Evolutionary conservation across 2,888 invertebrate species (phyloP).

Genomic region (Allolobophora icterica): DNA sequence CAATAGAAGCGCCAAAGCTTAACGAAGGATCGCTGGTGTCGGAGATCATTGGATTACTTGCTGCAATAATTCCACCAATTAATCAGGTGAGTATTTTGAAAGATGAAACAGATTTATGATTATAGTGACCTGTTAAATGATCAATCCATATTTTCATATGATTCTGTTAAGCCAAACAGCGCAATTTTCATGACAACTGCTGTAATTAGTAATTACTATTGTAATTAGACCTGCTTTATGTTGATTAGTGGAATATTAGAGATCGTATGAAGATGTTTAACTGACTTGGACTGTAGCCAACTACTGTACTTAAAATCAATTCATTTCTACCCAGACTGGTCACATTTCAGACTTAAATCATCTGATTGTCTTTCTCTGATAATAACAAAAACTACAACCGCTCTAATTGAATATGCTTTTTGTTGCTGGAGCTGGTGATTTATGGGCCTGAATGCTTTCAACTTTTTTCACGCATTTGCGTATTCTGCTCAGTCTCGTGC

Average conservation of each 20-base stretch:
- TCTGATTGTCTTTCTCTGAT: not conserved
- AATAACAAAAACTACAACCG: not conserved
- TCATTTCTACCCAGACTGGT: not conserved
- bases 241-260: not conserved
- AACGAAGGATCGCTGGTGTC: not conserved
- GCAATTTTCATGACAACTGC: no score
- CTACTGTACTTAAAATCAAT: not conserved
- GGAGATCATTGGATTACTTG: conserved; percentile 2
- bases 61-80: not conserved
- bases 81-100: not conserved
- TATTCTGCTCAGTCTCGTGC: not conserved
- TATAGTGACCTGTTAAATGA: no score
- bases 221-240: no score
- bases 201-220: no score
- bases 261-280: not conserved
- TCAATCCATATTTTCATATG: no score
- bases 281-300: no score
- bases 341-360: not conserved
- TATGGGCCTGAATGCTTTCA: not conserved
- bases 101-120: not conserved
- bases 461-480: not conserved
- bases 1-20: not conserved
- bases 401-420: not conserved
- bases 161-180: no score
- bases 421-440: not conserved